Evolutionary conservation across 92 coral and sea anemone species (phyloP), one percentile per base, ranked within the genome.

Genomic region (Palythoa caribaeorum): DNA sequence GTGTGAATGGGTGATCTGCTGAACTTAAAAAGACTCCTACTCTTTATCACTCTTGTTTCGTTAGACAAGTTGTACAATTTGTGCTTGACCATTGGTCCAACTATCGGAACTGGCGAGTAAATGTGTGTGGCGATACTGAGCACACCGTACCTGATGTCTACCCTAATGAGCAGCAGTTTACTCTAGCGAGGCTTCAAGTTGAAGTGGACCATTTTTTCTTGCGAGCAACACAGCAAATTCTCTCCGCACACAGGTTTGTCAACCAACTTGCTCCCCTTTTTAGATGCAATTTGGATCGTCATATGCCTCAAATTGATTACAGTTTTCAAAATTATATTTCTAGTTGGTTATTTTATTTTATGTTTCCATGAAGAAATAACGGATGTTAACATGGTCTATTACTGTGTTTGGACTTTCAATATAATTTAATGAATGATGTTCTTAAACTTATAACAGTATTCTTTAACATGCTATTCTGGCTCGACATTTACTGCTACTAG

Each of bases 161-260:
- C 89, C 92, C 91, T 1, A 53, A 94, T 10, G 98, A 93, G 6
- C 88, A 93, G 21, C 98, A 95, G 84, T 94, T 92, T 76, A 89
- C 97, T 14, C 78, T 97, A 19, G 92, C 92, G 87, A 85, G 95
- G 28, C 91, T 97, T 47, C 99, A 97, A 84, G 89, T 94, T 10
- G 99, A 97, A 84, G 96, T 94, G 51, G 99, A 97, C 39, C 98
- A 97, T 90, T 97, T 97, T 88, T 97, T 97, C 80, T 90, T 97
- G 88, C 91, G 97, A 87, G 99, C 99, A 28, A 91, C 98, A 63
- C 97, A 95, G 73, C 99, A 97, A 83, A 97, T 97, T 85, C 90
- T 97, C 39, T 78, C 94, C 57, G 98, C 98, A 40, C 98, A 97
- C 89, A 97, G 93, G 99, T 95, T 91, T 5, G 88, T 59, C 19